Conservation (phyloP, 2,113 vertebrate genomes). For the Stomatorhinus ivindoensis region DNA sequence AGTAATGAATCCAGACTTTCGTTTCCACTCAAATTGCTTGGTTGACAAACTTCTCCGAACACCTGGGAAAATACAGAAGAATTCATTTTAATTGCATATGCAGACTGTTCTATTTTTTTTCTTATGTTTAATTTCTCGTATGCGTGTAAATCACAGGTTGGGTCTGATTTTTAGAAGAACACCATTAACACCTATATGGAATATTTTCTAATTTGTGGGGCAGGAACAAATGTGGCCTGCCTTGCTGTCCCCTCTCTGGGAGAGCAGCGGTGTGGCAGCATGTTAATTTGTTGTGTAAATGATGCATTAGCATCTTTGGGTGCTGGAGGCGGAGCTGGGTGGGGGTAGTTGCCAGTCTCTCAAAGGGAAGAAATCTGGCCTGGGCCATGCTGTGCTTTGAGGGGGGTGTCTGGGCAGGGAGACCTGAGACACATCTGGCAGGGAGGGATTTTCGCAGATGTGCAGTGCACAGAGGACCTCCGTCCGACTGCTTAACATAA, state of each 20-base stretch:
- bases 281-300: constrained; percentile 24
- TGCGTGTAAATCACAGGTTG: not conserved
- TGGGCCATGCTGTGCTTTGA: not conserved
- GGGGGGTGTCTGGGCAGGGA: not conserved
- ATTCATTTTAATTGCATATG: not conserved
- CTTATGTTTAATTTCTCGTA: not conserved
- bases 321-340: not conserved
- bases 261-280: constrained; percentile 1
- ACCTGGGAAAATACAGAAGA: not conserved
- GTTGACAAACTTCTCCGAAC: not conserved
- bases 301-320: constrained; percentile 16
- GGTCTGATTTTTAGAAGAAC: not conserved
- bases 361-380: not conserved
- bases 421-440: not conserved
- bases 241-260: not conserved
- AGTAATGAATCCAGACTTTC: not conserved
- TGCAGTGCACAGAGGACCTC: not conserved
- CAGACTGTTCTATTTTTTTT: not conserved
- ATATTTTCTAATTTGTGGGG: not conserved
- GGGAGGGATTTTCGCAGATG: not conserved
- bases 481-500: not conserved
- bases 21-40: not conserved
- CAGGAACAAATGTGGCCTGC: not conserved
- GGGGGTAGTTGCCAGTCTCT: not conserved
- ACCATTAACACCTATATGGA: not conserved